Base-by-base conservation (phyloP, 1,140 invertebrate species). In the Heliconius himera region DNA sequence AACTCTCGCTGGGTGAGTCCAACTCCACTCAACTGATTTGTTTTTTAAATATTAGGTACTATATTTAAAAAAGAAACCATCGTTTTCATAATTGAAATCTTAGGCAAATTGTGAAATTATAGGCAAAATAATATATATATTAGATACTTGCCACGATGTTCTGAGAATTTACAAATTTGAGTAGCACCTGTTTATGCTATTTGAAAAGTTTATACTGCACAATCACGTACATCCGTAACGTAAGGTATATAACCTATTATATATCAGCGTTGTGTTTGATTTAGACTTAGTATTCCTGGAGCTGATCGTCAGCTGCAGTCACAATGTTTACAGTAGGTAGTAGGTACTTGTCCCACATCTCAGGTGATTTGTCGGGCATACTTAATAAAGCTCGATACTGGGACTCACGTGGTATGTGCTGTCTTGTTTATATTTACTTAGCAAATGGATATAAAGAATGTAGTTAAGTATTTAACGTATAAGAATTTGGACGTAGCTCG, bases 261-360 rank as follows among this genome's bases (percentile, higher is more conserved):
- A 46, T 46, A 46, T 46, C 3, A 41, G 38, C 22, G 26, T 26
- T 66, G 60, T 26, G 60, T 66, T 66, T 66, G 60, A 66, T 66
- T 29, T 66, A 66, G 22, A 79, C 73, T 83, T 78, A 81, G 77
- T 83, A 81, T 81, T 83, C 82, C 75, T 38, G 36, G 66, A 49
- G 75, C 56, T 76, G 76, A 22, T 26, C 49, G n/a, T 29, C 46
- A 78, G 41, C 29, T 56, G n/a, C 3, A 16, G 38, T 81, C 74
- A 73, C 51, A 78, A 49, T 70, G 60, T 79, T 83, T 79, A 83
- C 79, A 72, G 74, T 36, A 6, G n/a, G n/a, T n/a, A n/a, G n/a
- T n/a, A n/a, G 33, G 33, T 33, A 70, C 78, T 74, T 77, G 78
- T 79, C 72, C 77, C 75, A 74, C 66, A 76, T 83, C 56, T 76